Base-by-base conservation (phyloP, 35 echinoderm and acorn worm genomes). In the Ophiothrix spiculata region DNA sequence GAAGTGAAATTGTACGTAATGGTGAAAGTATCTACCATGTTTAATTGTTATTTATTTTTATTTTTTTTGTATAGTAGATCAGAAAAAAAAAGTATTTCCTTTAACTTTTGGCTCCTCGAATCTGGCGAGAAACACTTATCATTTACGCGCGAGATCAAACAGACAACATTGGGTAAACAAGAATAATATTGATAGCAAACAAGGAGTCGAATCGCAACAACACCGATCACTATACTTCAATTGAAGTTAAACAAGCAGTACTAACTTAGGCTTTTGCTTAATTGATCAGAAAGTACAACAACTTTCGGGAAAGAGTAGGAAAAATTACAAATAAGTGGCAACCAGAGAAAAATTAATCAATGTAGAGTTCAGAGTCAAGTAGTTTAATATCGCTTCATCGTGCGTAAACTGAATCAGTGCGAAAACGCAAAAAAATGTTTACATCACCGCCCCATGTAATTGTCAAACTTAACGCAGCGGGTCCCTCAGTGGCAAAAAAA, bases 211-310 rank as follows among this genome's bases (percentile, higher is more conserved):
- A 69, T 69, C 29, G n/a, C n/a, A n/a, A n/a, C 60, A 69, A n/a
- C 60, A 25, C 60, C 60, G 60, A 69, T 69, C 60, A 28, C 60
- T n/a, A 25, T 69, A n/a, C n/a, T 69, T 25, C 29, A 25, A 25
- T 69, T 69, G 60, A 4, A 25, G 60, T 69, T 69, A 69, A 69
- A 69, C 60, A 69, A 69, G 60, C 60, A 69, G 29, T 28, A 69
- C 60, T 69, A 69, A 69, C 60, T 28, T 25, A 25, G 17, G 60
- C 60, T 25, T 69, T 69, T 69, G 60, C 60, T 25, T 69, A 69
- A 69, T 69, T 69, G 60, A 69, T 69, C 60, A 69, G 60, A 69
- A 69, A 69, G 60, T 69, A 69, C 60, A 28, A 69, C 60, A 69
- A 69, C 60, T 25, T 28, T 69, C 8, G 8, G 3, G 60, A 28